phyloP scores from a whole-genome alignment of 1,140 invertebrate species.

The Dinothrombium tinctorium region DNA sequence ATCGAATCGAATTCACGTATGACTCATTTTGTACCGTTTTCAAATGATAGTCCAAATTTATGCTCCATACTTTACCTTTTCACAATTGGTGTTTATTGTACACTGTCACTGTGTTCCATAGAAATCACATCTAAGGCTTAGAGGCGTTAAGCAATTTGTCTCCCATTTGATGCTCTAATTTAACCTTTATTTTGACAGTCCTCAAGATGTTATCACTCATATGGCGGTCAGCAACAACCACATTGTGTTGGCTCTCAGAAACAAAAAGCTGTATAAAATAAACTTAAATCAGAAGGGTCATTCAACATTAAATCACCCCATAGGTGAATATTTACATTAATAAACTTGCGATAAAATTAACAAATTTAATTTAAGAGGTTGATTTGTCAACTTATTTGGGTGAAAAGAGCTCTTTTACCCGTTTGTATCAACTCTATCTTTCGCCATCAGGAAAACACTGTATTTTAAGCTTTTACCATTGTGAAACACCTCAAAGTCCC shows the following conservation, averaged over 20 bases:
- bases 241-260: constrained; percentile 56
- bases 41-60: too few species aligned
- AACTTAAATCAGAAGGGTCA: constrained; percentile 51
- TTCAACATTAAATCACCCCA: constrained; percentile 28
- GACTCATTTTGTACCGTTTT: too few species aligned
- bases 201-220: constrained; percentile 48
- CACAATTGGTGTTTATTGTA: too few species aligned
- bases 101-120: too few species aligned
- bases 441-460: constrained; percentile 67
- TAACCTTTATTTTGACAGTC: constrained; percentile 44
- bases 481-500: constrained; percentile 18
- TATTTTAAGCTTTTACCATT: constrained; percentile 40
- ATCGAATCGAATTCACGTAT: too few species aligned
- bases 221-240: constrained; percentile 54
- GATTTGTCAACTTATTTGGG: constrained; percentile 12
- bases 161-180: constrained; percentile 27
- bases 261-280: constrained; percentile 50
- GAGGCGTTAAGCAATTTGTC: constrained; percentile 22
- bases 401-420: constrained; percentile 20
- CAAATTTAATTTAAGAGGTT: background rate
- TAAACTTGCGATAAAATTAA: constrained; percentile 3
- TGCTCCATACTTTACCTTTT: too few species aligned
- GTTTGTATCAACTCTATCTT: constrained; percentile 48
- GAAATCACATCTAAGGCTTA: too few species aligned
- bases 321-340: background rate